These are phyloP conservation scores for Betta splendens DNA, from an alignment of 2,797 vertebrate genomes.

Conservation along the genomic window DNA sequence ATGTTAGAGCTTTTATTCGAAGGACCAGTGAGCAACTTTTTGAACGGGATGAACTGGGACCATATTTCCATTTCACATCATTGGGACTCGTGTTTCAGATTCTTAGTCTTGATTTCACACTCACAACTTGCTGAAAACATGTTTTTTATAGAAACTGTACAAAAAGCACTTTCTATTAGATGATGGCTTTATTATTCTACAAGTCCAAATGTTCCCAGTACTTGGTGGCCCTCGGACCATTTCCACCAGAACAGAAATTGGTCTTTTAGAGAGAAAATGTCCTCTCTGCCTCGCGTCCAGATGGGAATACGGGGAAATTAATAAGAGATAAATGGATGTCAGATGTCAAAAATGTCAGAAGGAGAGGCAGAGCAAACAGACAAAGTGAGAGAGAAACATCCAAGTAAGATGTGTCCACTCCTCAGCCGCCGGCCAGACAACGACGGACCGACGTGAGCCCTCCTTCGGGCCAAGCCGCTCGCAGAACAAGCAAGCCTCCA, in stretches of 20 bases:
- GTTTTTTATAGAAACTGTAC: background rate
- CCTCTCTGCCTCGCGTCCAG: conserved; percentile 22
- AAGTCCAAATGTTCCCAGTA: conserved; percentile 1
- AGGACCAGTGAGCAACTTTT: too few species aligned
- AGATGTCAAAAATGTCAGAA: too few species aligned
- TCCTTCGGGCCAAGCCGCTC: conserved; percentile 57
- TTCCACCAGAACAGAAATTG: conserved; percentile 26
- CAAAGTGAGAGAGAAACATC: conserved; percentile 59
- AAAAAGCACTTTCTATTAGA: background rate
- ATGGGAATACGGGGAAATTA: conserved; percentile 40
- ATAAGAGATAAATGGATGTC: conserved; percentile 54
- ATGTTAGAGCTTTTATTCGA: too few species aligned
- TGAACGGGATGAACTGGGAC: too few species aligned
- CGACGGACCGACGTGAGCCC: conserved; percentile 68
- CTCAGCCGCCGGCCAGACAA: conserved; percentile 64
- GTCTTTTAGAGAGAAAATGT: conserved; percentile 29
- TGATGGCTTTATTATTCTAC: conserved; percentile 3
- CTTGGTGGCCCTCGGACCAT: conserved; percentile 12
- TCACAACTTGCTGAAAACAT: background rate
- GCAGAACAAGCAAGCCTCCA: conserved; percentile 50
- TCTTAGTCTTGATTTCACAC: background rate
- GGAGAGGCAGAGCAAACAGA: conserved; percentile 53
- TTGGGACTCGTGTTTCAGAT: background rate
- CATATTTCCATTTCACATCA: too few species aligned
- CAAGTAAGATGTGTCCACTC: conserved; percentile 66